Percentiles rank a stretch among this genome's conserved stretches.
Evolutionary conservation across 2,113 vertebrate species (phyloP).

Genomic region (Thymallus thymallus): DNA sequence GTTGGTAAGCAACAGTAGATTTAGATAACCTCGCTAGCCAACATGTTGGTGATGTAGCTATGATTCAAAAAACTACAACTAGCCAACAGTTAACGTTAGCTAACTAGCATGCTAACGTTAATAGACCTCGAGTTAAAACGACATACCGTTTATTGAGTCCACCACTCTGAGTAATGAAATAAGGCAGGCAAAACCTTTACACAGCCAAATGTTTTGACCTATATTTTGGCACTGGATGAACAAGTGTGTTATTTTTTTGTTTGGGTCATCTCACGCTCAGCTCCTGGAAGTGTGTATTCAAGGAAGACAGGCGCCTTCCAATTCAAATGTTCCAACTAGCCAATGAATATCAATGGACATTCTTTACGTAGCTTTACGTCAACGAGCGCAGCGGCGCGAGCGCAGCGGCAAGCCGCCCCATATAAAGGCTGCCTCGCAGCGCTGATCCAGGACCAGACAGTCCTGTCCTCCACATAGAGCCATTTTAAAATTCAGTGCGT

Average conservation of each 20-base stretch:
- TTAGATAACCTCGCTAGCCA: not conserved
- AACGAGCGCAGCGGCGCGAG: not conserved
- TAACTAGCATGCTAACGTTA: not conserved
- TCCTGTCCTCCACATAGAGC: too few relatives aligned
- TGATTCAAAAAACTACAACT: too few relatives aligned
- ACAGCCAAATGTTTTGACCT: not conserved
- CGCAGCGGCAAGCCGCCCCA: too few relatives aligned
- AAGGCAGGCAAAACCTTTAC: not conserved
- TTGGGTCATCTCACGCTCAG: conserved; percentile 13
- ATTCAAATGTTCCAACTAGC: conserved; percentile 74
- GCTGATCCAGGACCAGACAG: too few relatives aligned
- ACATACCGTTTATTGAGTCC: not conserved
- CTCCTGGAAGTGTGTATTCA: not conserved
- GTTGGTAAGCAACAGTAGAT: not conserved
- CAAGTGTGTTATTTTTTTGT: not conserved
- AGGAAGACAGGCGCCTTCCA: conserved; percentile 42
- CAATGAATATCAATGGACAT: conserved; percentile 57
- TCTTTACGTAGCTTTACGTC: not conserved
- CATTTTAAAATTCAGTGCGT: too few relatives aligned
- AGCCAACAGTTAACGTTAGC: not conserved
- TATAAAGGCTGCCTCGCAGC: too few relatives aligned
- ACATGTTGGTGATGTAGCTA: too few relatives aligned
- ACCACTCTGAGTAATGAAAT: not conserved
- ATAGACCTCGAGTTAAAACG: not conserved
- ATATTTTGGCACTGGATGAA: conserved; percentile 1